Evolutionary conservation across 2,888 invertebrate genomes (phyloP).

Genomic region (Drosophila robusta): DNA sequence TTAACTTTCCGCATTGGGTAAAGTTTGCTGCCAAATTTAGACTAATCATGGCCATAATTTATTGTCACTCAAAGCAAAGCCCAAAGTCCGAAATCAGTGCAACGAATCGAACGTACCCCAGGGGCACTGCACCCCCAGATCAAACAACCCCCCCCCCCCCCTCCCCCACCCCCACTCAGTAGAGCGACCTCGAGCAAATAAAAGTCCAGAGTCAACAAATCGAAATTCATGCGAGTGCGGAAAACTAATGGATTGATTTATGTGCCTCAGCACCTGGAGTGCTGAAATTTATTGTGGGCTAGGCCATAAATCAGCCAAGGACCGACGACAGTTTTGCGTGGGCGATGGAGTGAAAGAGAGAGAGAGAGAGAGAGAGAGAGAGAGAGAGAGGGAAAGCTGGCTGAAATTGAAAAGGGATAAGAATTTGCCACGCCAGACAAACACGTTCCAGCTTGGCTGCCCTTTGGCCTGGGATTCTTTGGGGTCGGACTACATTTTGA

Average conservation of each 20-base stretch:
- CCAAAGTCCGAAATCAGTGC: slow-evolving; percentile 56
- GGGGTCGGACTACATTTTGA: slow-evolving; percentile 57
- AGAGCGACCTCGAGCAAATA: slow-evolving; percentile 38
- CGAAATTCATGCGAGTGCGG: slow-evolving; percentile 76
- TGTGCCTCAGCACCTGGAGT: slow-evolving; percentile 83
- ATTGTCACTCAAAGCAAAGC: slow-evolving; percentile 75
- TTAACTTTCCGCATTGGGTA: slow-evolving; percentile 55
- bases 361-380: slow-evolving; percentile 1
- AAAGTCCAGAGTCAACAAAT: slow-evolving; percentile 69
- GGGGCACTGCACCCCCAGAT: slow-evolving; percentile 10
- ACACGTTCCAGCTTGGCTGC: neutral
- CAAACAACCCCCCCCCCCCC: slow-evolving; percentile 9
- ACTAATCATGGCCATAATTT: slow-evolving; percentile 80
- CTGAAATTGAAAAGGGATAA: slow-evolving; percentile 75
- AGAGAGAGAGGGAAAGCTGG: slow-evolving; percentile 26
- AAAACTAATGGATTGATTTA: slow-evolving; percentile 84
- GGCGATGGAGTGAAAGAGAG: slow-evolving; percentile 19
- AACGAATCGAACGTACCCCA: slow-evolving; percentile 56
- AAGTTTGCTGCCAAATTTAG: slow-evolving; percentile 65
- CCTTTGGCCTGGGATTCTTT: no score
- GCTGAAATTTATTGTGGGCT: slow-evolving; percentile 83
- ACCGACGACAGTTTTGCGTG: slow-evolving; percentile 54
- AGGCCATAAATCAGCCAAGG: slow-evolving; percentile 79
- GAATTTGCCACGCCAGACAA: slow-evolving; percentile 70
- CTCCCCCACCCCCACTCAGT: neutral